phyloP scores from a whole-genome alignment of 1,140 invertebrate genomes.

The Drosophila seguyi region DNA sequence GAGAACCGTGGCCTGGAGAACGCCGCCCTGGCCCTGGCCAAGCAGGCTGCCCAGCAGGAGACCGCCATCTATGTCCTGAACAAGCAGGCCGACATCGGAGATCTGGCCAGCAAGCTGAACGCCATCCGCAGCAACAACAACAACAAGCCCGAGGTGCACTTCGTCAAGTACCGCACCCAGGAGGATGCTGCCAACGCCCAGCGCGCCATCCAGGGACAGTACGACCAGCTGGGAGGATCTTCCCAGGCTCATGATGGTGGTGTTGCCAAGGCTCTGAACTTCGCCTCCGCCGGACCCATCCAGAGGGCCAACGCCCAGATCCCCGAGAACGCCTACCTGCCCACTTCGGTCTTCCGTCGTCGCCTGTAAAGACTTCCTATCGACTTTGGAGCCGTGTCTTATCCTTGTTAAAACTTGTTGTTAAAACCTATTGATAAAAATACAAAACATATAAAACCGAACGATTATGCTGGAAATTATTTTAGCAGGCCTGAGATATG shows the following conservation, averaged over 20 bases:
- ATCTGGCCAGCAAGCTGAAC: too few species aligned
- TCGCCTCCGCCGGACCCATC: slow-evolving; percentile 66
- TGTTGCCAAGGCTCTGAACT: slow-evolving; percentile 61
- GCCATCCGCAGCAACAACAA: too few species aligned
- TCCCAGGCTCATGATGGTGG: slow-evolving; percentile 59
- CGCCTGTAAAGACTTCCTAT: slow-evolving; percentile 54
- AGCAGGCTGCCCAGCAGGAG: too few species aligned
- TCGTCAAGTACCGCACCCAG: too few species aligned
- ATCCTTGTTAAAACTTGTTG: slow-evolving; percentile 48
- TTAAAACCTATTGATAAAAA: slow-evolving; percentile 33
- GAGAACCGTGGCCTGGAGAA: too few species aligned
- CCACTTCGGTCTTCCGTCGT: slow-evolving; percentile 72
- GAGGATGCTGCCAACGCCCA: too few species aligned
- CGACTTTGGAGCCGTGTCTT: slow-evolving; percentile 15
- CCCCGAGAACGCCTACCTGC: slow-evolving; percentile 72
- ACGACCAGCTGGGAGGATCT: not conserved
- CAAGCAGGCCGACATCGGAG: too few species aligned
- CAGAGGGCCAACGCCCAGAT: slow-evolving; percentile 49
- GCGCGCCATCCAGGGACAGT: too few species aligned
- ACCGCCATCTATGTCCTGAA: too few species aligned
- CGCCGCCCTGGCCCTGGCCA: too few species aligned
- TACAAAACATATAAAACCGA: slow-evolving; percentile 23
- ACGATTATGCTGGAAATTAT: slow-evolving; percentile 8
- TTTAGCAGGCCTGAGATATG: not conserved
- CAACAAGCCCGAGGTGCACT: too few species aligned